Percentiles rank a stretch among this genome's conserved stretches.
Evolutionary conservation across 2,113 vertebrate genomes (phyloP).

Genomic region (Sakesphorus luctuosus): DNA sequence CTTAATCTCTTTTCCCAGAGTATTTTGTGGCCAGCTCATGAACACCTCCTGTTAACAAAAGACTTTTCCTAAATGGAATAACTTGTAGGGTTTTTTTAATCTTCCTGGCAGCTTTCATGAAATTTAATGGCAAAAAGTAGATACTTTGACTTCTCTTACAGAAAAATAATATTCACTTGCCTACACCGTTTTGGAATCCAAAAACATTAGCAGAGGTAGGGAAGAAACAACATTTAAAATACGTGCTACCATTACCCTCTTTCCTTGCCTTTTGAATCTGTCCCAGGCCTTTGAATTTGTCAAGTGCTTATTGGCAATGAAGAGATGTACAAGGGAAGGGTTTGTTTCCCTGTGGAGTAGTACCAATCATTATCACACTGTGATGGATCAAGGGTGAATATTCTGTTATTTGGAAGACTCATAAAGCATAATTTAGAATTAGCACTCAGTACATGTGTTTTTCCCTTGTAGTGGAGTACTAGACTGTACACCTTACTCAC

Average conservation of each 20-base stretch:
- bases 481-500: background rate
- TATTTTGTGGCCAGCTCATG: background rate
- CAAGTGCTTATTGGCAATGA: accelerated
- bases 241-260: accelerated
- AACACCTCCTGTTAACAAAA: background rate
- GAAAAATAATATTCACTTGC: background rate
- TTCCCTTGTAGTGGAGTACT: background rate
- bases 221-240: background rate
- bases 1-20: background rate
- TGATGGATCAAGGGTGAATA: background rate
- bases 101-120: background rate
- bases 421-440: background rate
- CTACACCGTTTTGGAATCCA: background rate
- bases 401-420: background rate
- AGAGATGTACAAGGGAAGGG: background rate
- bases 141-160: background rate
- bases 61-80: background rate
- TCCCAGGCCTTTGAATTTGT: background rate
- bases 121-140: background rate
- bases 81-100: background rate
- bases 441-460: background rate
- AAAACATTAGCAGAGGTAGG: background rate
- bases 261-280: background rate
- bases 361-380: background rate
- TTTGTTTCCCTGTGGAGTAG: background rate